Evolutionary conservation across 1,140 invertebrate species (phyloP), one percentile per base, ranked within the genome.

Genomic region (Conus betulinus): DNA sequence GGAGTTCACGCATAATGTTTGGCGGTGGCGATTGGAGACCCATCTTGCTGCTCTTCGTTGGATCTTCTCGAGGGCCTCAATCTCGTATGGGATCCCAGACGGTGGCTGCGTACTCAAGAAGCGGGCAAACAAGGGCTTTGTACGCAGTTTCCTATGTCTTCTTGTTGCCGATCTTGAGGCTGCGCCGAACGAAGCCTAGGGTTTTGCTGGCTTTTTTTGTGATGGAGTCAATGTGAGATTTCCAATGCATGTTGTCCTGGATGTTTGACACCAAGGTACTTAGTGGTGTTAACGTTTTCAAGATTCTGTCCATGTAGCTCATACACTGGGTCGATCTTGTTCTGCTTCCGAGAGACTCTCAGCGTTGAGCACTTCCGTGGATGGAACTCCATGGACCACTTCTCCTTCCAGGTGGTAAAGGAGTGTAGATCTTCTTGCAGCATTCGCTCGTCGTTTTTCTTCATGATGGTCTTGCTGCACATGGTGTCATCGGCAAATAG

Each of bases 41-140:
- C 55, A 89, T 63, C 90, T 67, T 23, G 90, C 89, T 51, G 89
- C 89, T 89, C 91, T 90, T 17, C 88, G 84, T 85, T 92, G 91
- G 7, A 92, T 86, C 87, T 85, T 91, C 76, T 91, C 91, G 53
- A 91, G 27, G 11, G 39, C 67, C 20, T 90, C 17, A 25, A 90
- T 88, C 60, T 89, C 84, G 23, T 63, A 17, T 27, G 25, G 67
- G 67, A n/a, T n/a, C 67, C 11, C 67, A 71, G 67, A 71, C 67
- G 20, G 67, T 20, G 23, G 67, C 67, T 23, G 67, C 20, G 67
- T 71, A 71, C 20, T 71, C 67, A 20, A 71, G 67, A 20, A n/a
- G 15, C 23, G 67, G 67, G 17, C 67, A 7, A n/a, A 71, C 67
- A 20, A 71, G 67, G 67, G 17, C 67, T 71, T 71, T 71, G 4